phyloP scores from a whole-genome alignment of 2,113 vertebrate genomes.

The Antechinus flavipes region DNA sequence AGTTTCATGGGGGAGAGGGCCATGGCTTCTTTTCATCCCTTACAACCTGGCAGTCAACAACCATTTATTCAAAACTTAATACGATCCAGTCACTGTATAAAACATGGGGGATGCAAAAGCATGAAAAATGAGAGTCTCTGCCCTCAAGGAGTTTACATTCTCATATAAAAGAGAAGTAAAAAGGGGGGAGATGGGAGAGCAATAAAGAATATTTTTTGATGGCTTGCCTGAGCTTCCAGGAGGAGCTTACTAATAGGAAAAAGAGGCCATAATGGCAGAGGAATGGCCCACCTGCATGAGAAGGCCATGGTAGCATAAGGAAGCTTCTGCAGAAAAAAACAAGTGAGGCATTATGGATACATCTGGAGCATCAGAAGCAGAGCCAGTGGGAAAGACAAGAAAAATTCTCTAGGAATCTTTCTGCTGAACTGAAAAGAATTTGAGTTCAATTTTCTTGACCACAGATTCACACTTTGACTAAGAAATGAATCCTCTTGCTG shows the following conservation, averaged over 20 bases:
- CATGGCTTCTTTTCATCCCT: neutral
- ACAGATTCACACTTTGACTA: neutral
- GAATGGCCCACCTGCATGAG: neutral
- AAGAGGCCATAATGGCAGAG: neutral
- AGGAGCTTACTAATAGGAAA: neutral
- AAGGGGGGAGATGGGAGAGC: neutral
- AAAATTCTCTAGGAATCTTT: neutral
- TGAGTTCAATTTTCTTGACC: neutral
- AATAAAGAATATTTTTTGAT: neutral
- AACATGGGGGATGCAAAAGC: neutral
- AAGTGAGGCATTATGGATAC: neutral
- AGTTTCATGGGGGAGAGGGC: neutral
- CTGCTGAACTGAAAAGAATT: neutral
- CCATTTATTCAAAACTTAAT: neutral
- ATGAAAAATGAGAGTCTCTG: neutral
- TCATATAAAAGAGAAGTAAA: neutral
- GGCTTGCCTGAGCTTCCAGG: neutral
- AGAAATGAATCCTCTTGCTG: neutral
- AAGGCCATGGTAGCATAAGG: neutral
- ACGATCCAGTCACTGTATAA: neutral
- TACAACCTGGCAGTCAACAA: neutral
- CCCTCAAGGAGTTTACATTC: neutral
- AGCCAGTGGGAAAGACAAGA: neutral
- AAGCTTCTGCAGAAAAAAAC: neutral
- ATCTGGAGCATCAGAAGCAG: neutral